Conservation (phyloP, 1,140 invertebrate genomes). For the Camponotus vicinus region DNA sequence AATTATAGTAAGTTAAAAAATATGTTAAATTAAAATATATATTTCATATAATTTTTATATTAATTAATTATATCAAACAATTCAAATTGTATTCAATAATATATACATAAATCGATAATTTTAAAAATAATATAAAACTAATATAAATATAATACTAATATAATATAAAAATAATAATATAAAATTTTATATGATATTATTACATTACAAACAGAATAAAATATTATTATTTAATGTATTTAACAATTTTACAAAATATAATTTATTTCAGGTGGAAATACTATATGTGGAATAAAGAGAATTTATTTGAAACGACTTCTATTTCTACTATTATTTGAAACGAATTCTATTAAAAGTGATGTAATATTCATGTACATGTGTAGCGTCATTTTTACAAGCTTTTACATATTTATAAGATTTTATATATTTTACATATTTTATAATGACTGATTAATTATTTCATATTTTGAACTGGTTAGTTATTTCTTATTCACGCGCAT, state of each 20-base stretch:
- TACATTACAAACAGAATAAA: background rate
- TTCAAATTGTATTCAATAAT: background rate
- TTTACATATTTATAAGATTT: background rate
- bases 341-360: background rate
- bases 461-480: background rate
- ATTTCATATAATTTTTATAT: background rate
- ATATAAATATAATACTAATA: too few species aligned
- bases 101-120: background rate
- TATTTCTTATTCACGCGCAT: conserved; percentile 28
- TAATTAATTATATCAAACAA: background rate
- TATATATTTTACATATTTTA: conserved; percentile 6
- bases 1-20: too few species aligned
- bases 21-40: too few species aligned
- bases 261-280: background rate
- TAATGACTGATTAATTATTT: conserved; percentile 21
- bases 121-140: too few species aligned
- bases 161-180: too few species aligned
- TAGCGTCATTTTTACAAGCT: background rate
- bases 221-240: background rate
- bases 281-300: background rate
- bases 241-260: background rate
- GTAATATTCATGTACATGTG: background rate
- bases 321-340: too few species aligned
- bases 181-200: too few species aligned
- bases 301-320: background rate